Evolutionary conservation across 2,113 vertebrate genomes (phyloP).

Genomic region (Oenanthe melanoleuca): DNA sequence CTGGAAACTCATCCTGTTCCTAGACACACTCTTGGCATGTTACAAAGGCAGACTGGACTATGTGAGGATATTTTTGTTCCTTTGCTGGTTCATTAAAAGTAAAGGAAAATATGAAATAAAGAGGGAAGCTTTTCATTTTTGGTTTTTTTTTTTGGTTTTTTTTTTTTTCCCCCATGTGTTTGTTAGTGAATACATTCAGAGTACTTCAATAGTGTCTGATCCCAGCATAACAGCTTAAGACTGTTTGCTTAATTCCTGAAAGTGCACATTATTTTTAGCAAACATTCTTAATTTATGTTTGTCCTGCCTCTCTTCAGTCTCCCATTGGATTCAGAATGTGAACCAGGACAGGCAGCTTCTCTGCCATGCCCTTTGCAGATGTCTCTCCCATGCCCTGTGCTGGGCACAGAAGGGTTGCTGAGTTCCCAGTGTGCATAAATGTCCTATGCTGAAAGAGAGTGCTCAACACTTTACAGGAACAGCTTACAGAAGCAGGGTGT

Average conservation of each 20-base stretch:
- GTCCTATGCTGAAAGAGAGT: background rate
- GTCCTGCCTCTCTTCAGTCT: constrained; percentile 22
- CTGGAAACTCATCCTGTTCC: background rate
- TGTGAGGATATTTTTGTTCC: background rate
- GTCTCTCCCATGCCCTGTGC: background rate
- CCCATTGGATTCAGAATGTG: background rate
- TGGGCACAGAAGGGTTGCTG: background rate
- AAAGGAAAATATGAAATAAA: background rate
- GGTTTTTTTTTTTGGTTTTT: background rate
- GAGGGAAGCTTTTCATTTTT: constrained; percentile 31
- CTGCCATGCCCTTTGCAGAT: background rate
- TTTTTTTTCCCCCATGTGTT: constrained; percentile 24
- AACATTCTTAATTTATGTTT: constrained; percentile 49
- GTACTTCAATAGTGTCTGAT: constrained; percentile 34
- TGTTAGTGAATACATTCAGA: constrained; percentile 50
- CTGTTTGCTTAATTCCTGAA: constrained; percentile 70
- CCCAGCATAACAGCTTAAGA: constrained; percentile 59
- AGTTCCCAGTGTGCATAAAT: background rate
- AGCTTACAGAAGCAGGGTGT: constrained; percentile 52
- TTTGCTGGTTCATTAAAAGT: background rate
- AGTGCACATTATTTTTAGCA: constrained; percentile 62
- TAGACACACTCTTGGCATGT: background rate
- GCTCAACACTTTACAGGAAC: constrained; percentile 17
- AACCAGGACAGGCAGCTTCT: constrained; percentile 3
- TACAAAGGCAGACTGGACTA: background rate